Evolutionary conservation across 2,888 invertebrate species (phyloP).

Genomic region (Aphrophora alni): DNA sequence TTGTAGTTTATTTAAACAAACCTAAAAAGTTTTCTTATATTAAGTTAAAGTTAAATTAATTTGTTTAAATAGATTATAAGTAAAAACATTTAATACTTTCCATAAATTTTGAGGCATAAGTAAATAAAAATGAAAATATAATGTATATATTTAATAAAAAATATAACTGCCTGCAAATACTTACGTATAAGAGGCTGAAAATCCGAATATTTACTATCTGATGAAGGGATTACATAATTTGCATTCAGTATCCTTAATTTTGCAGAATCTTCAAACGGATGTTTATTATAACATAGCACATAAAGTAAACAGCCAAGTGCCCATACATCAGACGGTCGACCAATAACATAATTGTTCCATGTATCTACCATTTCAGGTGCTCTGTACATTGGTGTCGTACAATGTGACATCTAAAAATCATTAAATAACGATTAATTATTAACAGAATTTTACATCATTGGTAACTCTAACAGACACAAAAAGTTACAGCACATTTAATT

Average conservation of each 20-base stretch:
- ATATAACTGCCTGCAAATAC: no score
- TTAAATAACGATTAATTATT: background rate
- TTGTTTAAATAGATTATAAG: no score
- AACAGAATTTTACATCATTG: background rate
- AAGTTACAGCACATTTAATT: no score
- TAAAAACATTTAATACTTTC: no score
- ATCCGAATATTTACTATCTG: constrained; percentile 80
- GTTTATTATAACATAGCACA: constrained; percentile 88
- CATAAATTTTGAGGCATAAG: no score
- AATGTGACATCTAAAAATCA: constrained; percentile 70
- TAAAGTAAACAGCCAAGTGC: constrained; percentile 96
- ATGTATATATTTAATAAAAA: no score
- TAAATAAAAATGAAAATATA: no score
- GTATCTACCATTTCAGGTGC: constrained; percentile 98
- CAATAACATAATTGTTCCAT: constrained; percentile 94
- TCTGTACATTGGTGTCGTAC: constrained; percentile 94
- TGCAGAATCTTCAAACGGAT: constrained; percentile 95
- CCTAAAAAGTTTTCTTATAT: no score
- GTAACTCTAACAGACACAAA: no score
- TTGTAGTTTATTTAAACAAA: no score
- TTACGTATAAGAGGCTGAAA: constrained; percentile 90
- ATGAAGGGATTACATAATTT: constrained; percentile 85
- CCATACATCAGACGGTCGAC: constrained; percentile 93
- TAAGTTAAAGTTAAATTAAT: no score
- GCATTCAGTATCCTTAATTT: constrained; percentile 96